Conservation (phyloP, 2,797 vertebrate genomes). For the Moxostoma hubbsi region DNA sequence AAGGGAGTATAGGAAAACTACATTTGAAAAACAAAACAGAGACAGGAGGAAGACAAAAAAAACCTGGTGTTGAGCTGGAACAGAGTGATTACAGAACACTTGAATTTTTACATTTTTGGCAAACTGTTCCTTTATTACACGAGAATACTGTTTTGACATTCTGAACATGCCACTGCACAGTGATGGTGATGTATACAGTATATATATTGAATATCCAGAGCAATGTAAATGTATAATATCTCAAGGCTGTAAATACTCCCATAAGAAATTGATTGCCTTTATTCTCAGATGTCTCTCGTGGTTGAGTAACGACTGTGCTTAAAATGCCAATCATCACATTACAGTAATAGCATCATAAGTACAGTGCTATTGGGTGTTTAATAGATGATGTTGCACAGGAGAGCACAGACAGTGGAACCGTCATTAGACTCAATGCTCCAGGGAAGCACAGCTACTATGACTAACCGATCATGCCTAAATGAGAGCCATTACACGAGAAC, state of each 20-base stretch:
- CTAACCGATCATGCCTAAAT: slow-evolving; percentile 64
- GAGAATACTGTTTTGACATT: no score
- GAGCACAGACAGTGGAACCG: slow-evolving; percentile 29
- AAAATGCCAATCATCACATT: slow-evolving; percentile 33
- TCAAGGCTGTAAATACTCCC: background rate
- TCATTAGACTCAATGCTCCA: slow-evolving; percentile 54
- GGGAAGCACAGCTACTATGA: slow-evolving; percentile 52
- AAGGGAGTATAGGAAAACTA: no score
- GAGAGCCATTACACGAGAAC: slow-evolving; percentile 59
- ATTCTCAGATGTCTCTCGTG: background rate
- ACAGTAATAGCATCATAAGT: slow-evolving; percentile 40
- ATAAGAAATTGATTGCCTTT: slow-evolving; percentile 17
- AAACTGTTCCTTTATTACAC: no score
- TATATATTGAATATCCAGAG: no score
- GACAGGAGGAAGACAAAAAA: no score
- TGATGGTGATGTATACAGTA: background rate
- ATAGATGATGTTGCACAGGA: slow-evolving; percentile 55
- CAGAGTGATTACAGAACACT: no score
- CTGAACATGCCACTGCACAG: no score
- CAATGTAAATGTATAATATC: background rate
- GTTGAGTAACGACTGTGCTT: slow-evolving; percentile 4
- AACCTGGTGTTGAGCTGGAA: no score
- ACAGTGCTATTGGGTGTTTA: slow-evolving; percentile 54
- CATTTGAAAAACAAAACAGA: no score
- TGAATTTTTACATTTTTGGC: no score